Conservation (phyloP, 1,140 invertebrate species). For the Pinna nobilis region DNA sequence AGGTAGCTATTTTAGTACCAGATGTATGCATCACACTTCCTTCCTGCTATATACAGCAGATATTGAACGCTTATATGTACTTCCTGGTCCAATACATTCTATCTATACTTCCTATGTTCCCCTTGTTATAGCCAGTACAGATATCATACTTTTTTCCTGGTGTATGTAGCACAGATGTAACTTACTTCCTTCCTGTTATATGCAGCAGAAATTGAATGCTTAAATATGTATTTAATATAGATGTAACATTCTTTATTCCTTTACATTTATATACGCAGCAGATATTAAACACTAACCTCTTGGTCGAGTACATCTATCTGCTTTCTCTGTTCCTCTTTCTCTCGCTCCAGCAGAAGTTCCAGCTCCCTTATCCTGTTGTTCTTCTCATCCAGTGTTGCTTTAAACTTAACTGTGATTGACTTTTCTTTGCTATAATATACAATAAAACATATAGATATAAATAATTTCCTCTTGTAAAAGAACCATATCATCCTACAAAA, state of each 20-base stretch:
- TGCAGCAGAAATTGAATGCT: neutral
- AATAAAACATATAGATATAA: neutral
- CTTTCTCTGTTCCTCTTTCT: conserved; percentile 67
- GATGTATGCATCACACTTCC: too few relatives aligned
- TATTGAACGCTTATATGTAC: too few relatives aligned
- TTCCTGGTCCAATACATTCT: too few relatives aligned
- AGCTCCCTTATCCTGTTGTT: conserved; percentile 42
- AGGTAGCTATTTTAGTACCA: too few relatives aligned
- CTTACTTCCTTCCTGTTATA: neutral
- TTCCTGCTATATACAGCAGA: too few relatives aligned
- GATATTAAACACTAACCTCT: too few relatives aligned
- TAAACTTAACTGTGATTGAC: conserved; percentile 54
- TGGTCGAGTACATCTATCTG: conserved; percentile 66
- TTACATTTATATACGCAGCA: neutral
- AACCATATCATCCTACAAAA: too few relatives aligned
- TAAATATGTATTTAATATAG: neutral
- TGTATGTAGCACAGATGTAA: neutral
- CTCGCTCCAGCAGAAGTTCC: conserved; percentile 49
- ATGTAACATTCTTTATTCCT: neutral
- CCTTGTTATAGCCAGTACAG: too few relatives aligned
- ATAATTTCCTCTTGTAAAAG: too few relatives aligned
- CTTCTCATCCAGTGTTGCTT: conserved; percentile 55
- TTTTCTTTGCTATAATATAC: conserved; percentile 65
- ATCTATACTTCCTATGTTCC: too few relatives aligned
- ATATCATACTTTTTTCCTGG: too few relatives aligned